Percentiles rank a stretch among this genome's conserved stretches.
Evolutionary conservation across 2,888 invertebrate genomes (phyloP).

Genomic region (Microctonus hyperodae): DNA sequence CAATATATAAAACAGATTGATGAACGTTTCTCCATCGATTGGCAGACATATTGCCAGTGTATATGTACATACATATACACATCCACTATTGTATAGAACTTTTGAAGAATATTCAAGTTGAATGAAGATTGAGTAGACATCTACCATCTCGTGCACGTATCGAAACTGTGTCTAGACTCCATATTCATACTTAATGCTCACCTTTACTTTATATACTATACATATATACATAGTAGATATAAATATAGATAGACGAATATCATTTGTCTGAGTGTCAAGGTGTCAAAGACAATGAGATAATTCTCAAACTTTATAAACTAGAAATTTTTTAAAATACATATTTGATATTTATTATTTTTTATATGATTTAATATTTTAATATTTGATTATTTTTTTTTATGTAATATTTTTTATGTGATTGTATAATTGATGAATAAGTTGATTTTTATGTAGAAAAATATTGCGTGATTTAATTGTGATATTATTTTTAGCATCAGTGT

Average conservation of each 20-base stretch:
- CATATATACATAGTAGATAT: not conserved
- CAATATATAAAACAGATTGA: not conserved
- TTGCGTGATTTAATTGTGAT: too few relatives aligned
- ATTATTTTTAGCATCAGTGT: too few relatives aligned
- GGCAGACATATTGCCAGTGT: slow-evolving; percentile 8
- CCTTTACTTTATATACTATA: not conserved
- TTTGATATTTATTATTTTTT: too few relatives aligned
- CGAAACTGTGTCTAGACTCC: not conserved
- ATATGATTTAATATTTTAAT: too few relatives aligned
- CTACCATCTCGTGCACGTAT: not conserved
- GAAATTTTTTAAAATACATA: too few relatives aligned
- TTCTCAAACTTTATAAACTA: too few relatives aligned
- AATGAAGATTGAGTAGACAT: slow-evolving; percentile 1
- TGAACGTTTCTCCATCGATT: slow-evolving; percentile 3
- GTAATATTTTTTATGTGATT: too few relatives aligned
- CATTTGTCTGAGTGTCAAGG: not conserved
- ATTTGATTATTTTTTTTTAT: too few relatives aligned
- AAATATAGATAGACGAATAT: not conserved
- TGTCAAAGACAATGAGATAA: not conserved
- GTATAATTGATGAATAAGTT: too few relatives aligned
- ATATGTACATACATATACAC: too few relatives aligned
- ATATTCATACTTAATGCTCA: too few relatives aligned
- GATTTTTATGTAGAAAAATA: too few relatives aligned
- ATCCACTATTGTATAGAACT: not conserved
- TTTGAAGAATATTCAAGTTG: not conserved